A percentile compares a stretch with the other conserved stretches of the same genome.
These are phyloP conservation scores for Bathynomus jamesi DNA, from an alignment of 1,140 invertebrate genomes.

Conservation along the genomic window DNA sequence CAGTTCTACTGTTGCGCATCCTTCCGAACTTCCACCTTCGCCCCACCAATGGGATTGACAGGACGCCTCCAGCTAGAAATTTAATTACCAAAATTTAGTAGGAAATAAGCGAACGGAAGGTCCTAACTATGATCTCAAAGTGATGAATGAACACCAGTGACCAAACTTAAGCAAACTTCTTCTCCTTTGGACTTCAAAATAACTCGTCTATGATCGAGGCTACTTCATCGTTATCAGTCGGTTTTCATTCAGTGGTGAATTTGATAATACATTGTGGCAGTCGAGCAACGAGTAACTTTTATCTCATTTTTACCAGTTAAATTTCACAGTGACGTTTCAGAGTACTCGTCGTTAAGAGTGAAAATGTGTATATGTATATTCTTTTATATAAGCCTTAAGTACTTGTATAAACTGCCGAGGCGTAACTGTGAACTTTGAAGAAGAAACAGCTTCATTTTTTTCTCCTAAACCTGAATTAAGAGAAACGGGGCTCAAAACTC, in stretches of 20 bases:
- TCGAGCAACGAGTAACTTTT: too few species aligned
- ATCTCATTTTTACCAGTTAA: background rate
- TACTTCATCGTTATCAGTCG: background rate
- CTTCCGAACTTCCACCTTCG: slow-evolving; percentile 91
- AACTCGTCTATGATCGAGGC: background rate
- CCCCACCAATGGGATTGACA: slow-evolving; percentile 85
- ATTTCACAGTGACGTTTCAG: too few species aligned
- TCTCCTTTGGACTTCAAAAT: background rate
- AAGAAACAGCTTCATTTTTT: too few species aligned
- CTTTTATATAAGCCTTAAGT: background rate
- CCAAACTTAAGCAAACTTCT: background rate
- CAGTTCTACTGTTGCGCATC: slow-evolving; percentile 94
- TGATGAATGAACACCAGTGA: background rate
- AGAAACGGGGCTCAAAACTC: background rate
- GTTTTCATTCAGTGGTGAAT: too few species aligned
- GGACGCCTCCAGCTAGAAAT: background rate
- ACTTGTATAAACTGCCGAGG: background rate
- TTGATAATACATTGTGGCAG: too few species aligned
- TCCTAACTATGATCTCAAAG: background rate
- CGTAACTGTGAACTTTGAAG: background rate
- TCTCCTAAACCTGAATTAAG: too few species aligned
- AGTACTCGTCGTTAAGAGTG: background rate
- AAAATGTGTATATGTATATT: background rate
- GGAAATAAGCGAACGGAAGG: background rate
- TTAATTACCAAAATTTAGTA: background rate